Conservation (phyloP, 2,797 vertebrate genomes). For the Emys orbicularis region DNA sequence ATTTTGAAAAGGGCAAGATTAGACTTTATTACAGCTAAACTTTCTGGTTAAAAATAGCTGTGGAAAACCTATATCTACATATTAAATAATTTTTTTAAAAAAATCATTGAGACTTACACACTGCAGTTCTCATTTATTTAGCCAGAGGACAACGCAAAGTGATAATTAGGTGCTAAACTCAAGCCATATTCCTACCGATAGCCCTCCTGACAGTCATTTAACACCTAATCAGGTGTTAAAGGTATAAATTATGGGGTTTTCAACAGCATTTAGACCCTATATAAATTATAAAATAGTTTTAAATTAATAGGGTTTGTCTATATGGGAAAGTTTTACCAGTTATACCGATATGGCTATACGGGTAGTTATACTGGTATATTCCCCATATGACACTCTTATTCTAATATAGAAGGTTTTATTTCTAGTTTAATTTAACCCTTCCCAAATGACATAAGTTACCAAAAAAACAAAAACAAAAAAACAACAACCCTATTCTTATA, state of each 20-base stretch:
- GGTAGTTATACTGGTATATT: not conserved
- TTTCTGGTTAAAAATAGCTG: not conserved
- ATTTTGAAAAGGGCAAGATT: not conserved
- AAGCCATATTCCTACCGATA: slow-evolving; percentile 28
- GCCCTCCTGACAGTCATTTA: slow-evolving; percentile 38
- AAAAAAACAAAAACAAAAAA: no score
- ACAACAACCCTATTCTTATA: not conserved
- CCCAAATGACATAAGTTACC: not conserved
- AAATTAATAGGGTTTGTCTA: not conserved
- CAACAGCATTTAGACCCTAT: slow-evolving; percentile 35
- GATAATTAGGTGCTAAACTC: slow-evolving; percentile 64
- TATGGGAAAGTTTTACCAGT: not conserved
- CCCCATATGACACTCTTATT: not conserved
- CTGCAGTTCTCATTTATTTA: slow-evolving; percentile 32
- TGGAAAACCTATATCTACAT: not conserved
- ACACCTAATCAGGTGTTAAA: slow-evolving; percentile 32
- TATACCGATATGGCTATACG: not conserved
- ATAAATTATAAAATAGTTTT: slow-evolving; percentile 44
- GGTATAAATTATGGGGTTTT: slow-evolving; percentile 35
- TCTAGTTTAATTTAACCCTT: not conserved
- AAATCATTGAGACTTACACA: slow-evolving; percentile 20
- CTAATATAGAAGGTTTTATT: not conserved
- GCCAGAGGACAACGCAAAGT: slow-evolving; percentile 44
- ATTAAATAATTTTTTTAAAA: slow-evolving; percentile 1
- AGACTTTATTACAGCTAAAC: not conserved